Percentiles rank a stretch among this genome's conserved stretches.
Conservation (phyloP, 2,888 invertebrate species). For the Oeneis ivallda region DNA sequence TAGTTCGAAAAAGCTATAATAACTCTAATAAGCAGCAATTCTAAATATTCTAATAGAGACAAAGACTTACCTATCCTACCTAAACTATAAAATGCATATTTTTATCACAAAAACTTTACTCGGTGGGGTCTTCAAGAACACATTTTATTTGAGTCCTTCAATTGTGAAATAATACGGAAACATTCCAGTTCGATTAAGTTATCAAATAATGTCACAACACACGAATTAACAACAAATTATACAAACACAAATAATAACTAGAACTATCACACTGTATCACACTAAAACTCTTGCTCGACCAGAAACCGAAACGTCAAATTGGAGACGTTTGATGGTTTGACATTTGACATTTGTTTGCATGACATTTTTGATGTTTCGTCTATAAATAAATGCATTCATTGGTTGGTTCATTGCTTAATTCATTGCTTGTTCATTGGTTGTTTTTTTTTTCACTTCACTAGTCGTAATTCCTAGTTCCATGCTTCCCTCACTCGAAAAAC, state of each 20-base stretch:
- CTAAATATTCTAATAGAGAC: not conserved
- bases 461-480: no score
- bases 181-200: conserved; percentile 2
- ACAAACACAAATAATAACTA: not conserved
- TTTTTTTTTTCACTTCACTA: no score
- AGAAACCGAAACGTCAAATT: not conserved
- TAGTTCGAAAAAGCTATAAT: no score
- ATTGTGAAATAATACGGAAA: not conserved
- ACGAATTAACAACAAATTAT: not conserved
- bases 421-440: no score
- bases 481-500: no score
- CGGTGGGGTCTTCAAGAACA: conserved; percentile 24
- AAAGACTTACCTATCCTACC: conserved; percentile 23
- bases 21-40: not conserved
- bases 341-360: no score
- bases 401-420: no score
- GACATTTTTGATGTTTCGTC: no score
- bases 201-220: conserved; percentile 14
- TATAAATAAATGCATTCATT: no score
- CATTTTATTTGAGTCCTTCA: conserved; percentile 1
- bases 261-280: conserved; percentile 1
- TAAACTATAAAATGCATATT: conserved; percentile 25
- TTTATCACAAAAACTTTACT: conserved; percentile 22
- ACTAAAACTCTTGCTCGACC: not conserved
- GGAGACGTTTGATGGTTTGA: not conserved